Evolutionary conservation across 2,888 invertebrate species (phyloP), one percentile per base, ranked within the genome.

Genomic region (Punctoribates punctum): DNA sequence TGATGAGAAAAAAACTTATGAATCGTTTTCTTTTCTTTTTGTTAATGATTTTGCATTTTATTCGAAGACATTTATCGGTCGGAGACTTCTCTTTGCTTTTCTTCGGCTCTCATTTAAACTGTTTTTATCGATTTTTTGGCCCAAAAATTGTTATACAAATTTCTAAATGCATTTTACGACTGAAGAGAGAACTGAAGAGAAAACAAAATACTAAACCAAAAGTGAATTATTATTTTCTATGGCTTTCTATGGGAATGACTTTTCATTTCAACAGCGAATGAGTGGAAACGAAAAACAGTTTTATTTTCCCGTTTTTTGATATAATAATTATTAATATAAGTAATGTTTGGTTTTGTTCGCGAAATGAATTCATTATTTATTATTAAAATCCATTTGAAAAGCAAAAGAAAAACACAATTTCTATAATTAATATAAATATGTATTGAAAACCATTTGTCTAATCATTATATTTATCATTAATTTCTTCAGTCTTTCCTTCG

Each of bases 341-440:
- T 20, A 51, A 4, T 20, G 51, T 51, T 20, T 51, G 51, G 9
- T 51, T 20, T 5, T 1, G 11, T 5, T 34, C 42, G 8, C 1
- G 11, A 42, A 51, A 51, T 51, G 51, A 51, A 51, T 51, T 51
- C 51, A 51, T n/a, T 51, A 51, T 51, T 48, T 48, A 51, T 20
- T n/a, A 51, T 51, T 20, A 51, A 51, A 57, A 57, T 25, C 23
- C 13, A 9, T 57, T 57, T 57, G 17, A 23, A 23, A 25, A 6
- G 8, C 34, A 8, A 34, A 8, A 34, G 8, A 34, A 34, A 34
- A 42, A 42, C 42, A 42, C 8, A 42, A 57, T 25, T 57, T 57
- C 20, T n/a, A 20, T 51, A n/a, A 51, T 51, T 51, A 6, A 51
- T 51, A 20, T 51, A 20, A n/a, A 20, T 51, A 20, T 51, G 5